phyloP scores from a whole-genome alignment of 1,140 invertebrate genomes.

The Pachyrhynchus sulphureomaculatus region DNA sequence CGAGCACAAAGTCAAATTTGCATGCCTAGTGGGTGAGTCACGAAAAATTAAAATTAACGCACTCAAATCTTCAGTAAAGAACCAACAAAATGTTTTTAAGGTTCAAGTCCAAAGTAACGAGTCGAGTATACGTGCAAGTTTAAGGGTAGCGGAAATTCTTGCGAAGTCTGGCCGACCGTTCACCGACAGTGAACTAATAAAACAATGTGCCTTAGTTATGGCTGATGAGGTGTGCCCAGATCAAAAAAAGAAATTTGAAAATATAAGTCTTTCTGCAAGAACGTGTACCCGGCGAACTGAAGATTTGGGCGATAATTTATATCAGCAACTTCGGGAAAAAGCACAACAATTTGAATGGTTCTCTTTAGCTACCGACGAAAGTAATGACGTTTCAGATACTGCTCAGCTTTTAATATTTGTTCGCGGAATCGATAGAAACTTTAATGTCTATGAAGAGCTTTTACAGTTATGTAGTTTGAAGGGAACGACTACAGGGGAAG shows the following conservation, averaged over 20 bases:
- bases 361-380: slow-evolving; percentile 22
- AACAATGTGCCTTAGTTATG: slow-evolving; percentile 29
- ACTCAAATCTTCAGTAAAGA: slow-evolving; percentile 7
- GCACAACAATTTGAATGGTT: slow-evolving; percentile 23
- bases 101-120: slow-evolving; percentile 10
- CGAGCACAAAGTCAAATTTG: slow-evolving; percentile 11
- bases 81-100: slow-evolving; percentile 9
- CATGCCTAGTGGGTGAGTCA: not conserved
- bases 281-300: slow-evolving; percentile 16
- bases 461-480: slow-evolving; percentile 16
- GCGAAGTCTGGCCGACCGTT: slow-evolving; percentile 29
- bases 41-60: slow-evolving; percentile 9
- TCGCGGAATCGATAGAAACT: slow-evolving; percentile 27
- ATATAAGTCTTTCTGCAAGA: slow-evolving; percentile 21
- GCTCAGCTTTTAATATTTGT: slow-evolving; percentile 16
- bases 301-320: slow-evolving; percentile 12
- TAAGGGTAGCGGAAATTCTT: slow-evolving; percentile 34
- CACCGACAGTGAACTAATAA: slow-evolving; percentile 31
- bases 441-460: slow-evolving; percentile 25
- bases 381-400: slow-evolving; percentile 22
- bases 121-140: no score
- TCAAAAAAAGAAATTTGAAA: slow-evolving; percentile 22
- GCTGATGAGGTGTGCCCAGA: slow-evolving; percentile 20
- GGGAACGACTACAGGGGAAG: slow-evolving; percentile 25
- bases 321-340: slow-evolving; percentile 22